These are phyloP conservation scores for Tuberolachnus salignus DNA, from an alignment of 2,888 invertebrate species.

Conservation along the genomic window DNA sequence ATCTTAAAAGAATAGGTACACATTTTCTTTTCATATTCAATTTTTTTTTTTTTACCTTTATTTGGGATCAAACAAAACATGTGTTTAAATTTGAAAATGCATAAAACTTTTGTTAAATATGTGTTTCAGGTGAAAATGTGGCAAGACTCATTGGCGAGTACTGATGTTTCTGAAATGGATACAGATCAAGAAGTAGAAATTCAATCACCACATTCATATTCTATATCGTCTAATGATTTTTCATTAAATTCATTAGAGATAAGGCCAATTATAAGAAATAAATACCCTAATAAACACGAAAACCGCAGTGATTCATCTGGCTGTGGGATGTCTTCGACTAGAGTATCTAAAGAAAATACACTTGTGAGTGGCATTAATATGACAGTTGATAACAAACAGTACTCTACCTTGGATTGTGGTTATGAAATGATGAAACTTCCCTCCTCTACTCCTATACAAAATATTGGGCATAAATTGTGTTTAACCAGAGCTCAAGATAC, in stretches of 20 bases:
- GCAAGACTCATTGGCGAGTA: constrained; percentile 58
- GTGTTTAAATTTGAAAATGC: no score
- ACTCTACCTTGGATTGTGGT: not conserved
- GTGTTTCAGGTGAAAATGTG: constrained; percentile 58
- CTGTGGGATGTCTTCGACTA: constrained; percentile 53
- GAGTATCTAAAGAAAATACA: constrained; percentile 54
- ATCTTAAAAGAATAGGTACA: no score
- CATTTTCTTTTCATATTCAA: no score
- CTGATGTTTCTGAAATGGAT: constrained; percentile 53
- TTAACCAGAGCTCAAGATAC: not conserved
- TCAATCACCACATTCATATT: constrained; percentile 42
- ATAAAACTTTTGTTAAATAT: not conserved
- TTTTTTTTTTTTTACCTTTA: not conserved
- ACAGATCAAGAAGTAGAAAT: constrained; percentile 44
- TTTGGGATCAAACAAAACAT: not conserved
- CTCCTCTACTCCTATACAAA: constrained; percentile 15
- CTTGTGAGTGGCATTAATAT: constrained; percentile 44
- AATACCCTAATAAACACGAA: constrained; percentile 42
- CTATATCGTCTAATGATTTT: constrained; percentile 51
- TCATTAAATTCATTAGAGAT: constrained; percentile 49
- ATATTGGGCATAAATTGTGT: not conserved
- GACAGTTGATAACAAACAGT: constrained; percentile 3
- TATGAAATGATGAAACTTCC: constrained; percentile 1
- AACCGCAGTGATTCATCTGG: constrained; percentile 52
- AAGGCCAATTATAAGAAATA: constrained; percentile 14